These are phyloP conservation scores for Mycogona germanica DNA, from an alignment of 2,888 invertebrate genomes.

Conservation along the genomic window DNA sequence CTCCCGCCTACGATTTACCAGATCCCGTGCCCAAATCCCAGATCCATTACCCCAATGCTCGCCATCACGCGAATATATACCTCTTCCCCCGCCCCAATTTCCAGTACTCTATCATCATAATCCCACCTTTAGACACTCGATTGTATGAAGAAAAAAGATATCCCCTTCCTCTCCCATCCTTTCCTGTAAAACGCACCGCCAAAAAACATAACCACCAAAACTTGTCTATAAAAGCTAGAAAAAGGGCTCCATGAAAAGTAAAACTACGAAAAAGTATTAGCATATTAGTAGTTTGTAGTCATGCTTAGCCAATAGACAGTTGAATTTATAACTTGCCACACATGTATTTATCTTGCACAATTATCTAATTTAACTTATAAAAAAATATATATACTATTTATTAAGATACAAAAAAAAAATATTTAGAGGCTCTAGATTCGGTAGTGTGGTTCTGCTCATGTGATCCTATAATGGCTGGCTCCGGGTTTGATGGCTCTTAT, in stretches of 20 bases:
- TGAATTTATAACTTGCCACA: slow-evolving; percentile 11
- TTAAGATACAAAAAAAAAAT: slow-evolving; percentile 1
- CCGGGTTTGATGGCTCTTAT: slow-evolving; percentile 13
- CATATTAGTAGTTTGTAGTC: slow-evolving; percentile 13
- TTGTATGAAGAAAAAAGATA: no score
- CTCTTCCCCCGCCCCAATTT: neutral
- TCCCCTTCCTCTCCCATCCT: no score
- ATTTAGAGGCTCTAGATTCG: slow-evolving; percentile 6
- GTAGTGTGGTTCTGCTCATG: slow-evolving; percentile 9
- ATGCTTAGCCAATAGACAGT: slow-evolving; percentile 8
- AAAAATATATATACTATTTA: slow-evolving; percentile 8
- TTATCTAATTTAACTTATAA: slow-evolving; percentile 14
- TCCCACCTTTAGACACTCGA: no score
- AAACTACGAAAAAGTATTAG: slow-evolving; percentile 11
- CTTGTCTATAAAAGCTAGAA: no score
- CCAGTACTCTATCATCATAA: neutral
- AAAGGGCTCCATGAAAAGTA: no score
- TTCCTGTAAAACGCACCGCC: no score
- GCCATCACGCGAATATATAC: neutral
- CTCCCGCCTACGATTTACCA: no score
- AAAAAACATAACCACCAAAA: no score
- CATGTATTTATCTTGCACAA: slow-evolving; percentile 18
- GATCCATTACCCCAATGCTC: slow-evolving; percentile 1
- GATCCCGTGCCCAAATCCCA: slow-evolving; percentile 5
- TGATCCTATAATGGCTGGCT: slow-evolving; percentile 11